Evolutionary conservation across 2,797 vertebrate species (phyloP).

Genomic region (Oophaga sylvatica): DNA sequence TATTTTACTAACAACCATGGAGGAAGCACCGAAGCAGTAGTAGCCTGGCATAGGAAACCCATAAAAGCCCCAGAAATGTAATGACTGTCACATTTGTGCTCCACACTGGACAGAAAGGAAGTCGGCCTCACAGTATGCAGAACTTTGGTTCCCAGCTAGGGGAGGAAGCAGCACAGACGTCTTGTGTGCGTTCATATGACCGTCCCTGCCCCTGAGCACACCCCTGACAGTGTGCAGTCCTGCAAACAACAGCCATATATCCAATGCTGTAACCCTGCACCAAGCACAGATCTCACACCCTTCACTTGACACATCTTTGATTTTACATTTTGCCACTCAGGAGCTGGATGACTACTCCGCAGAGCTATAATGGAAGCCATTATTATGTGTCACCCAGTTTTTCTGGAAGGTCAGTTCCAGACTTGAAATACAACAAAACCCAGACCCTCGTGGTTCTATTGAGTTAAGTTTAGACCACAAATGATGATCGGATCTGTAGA

Average conservation of each 20-base stretch:
- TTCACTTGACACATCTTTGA: too few species aligned
- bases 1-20: background rate
- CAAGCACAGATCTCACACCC: background rate
- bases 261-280: too few species aligned
- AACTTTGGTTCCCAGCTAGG: background rate
- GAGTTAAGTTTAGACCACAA: too few species aligned
- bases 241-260: background rate
- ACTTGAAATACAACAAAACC: too few species aligned
- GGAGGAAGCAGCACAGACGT: constrained; percentile 31
- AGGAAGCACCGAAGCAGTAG: background rate
- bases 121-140: background rate
- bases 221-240: background rate
- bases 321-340: background rate
- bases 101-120: constrained; percentile 24
- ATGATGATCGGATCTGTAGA: too few species aligned
- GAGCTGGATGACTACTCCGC: background rate
- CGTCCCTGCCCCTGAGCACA: background rate
- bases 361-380: too few species aligned
- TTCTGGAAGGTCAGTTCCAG: too few species aligned
- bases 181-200: constrained; percentile 12
- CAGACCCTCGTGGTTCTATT: too few species aligned
- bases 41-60: background rate
- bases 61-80: constrained; percentile 37
- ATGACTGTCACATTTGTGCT: constrained; percentile 21
- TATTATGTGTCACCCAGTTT: too few species aligned